Evolutionary conservation across 2,888 invertebrate genomes (phyloP).

Genomic region (Drosophila formosana): DNA sequence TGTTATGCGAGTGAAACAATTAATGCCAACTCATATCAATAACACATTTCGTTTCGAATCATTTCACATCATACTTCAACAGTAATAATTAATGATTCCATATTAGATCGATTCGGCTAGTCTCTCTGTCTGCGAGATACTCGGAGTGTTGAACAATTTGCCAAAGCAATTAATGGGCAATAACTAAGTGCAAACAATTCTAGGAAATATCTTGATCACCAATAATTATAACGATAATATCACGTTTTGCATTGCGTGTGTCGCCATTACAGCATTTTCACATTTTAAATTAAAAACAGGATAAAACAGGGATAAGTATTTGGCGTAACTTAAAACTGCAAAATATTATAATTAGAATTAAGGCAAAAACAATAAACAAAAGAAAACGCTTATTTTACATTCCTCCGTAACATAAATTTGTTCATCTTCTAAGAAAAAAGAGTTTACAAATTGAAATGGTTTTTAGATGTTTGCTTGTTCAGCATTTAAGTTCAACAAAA

Average conservation of each 20-base stretch:
- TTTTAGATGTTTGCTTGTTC: no score
- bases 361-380: no score
- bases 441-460: no score
- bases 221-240: conserved; percentile 38
- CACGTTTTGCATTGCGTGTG: conserved; percentile 10
- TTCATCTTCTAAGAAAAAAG: no score
- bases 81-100: conserved; percentile 6
- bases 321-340: no score
- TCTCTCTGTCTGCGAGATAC: neutral
- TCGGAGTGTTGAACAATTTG: conserved; percentile 21
- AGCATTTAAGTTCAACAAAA: no score
- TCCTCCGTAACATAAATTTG: no score
- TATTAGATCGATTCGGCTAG: neutral
- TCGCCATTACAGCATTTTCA: neutral
- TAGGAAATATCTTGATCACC: conserved; percentile 31
- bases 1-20: conserved; percentile 34
- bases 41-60: conserved; percentile 41
- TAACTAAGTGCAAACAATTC: conserved; percentile 41
- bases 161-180: conserved; percentile 30
- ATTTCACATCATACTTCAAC: conserved; percentile 8
- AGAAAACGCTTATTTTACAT: no score
- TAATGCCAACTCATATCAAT: conserved; percentile 58
- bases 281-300: neutral
- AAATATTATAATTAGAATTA: no score
- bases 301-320: no score